phyloP scores from a whole-genome alignment of 2,113 vertebrate species.

The rat (Rattus norvegicus) region GRCr8 NC_086030.1:19619001-19619500 shows the following conservation, averaged over 20 bases:
- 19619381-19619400: neutral
- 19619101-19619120: neutral
- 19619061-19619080: neutral
- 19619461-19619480: neutral
- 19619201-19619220: neutral
- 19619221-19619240: too few species aligned
- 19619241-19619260: neutral
- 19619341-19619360: neutral
- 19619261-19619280: neutral
- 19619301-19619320: neutral
- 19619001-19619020: accelerated
- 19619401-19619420: neutral
- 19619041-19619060: neutral
- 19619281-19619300: neutral
- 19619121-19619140: neutral
- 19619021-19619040: neutral
- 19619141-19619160: neutral
- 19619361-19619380: too few species aligned
- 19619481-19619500: too few species aligned
- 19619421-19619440: neutral
- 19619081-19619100: neutral
- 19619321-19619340: neutral
- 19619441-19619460: neutral
- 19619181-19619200: neutral
- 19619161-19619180: neutral